Evolutionary conservation across 2,797 vertebrate genomes (phyloP), one percentile per base, ranked within the genome.

Genomic region (Ispidina lecontei): DNA sequence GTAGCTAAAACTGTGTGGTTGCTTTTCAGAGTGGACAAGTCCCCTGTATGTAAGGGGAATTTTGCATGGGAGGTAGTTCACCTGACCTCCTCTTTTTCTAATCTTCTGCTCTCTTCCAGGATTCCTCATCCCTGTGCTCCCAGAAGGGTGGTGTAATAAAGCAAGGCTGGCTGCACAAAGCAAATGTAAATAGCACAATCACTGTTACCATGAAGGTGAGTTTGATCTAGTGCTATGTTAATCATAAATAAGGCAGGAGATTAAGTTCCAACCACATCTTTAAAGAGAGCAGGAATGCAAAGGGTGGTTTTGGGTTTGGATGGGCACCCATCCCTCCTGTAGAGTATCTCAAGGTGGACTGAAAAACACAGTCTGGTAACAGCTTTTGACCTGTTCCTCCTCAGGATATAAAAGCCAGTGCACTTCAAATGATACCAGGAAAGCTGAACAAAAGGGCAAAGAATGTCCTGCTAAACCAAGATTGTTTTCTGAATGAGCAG

Each of bases 171-270:
- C 97, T 99, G 71, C 98, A 99, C 97, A 99, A 99, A 96, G 99
- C 99, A 82, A 99, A 99, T 89, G 98, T 99, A 88, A 99, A 99
- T 96, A 99, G 98, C 97, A 99, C 99, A 54, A 98, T 99, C 96
- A 99, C 99, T 7, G 99, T 99, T 72, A 99, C 99, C 96, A 99
- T 99, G 99, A 99, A 98, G 98, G 99, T 99, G 97, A 98, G 98
- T 97, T 43, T 70, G 44, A 31, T 59, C 29, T 69, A 17, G 37
- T 0, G 0, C 37, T 55, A 25, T 3, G 44, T 18, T 35, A 21
- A 14, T 75, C 1, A 3, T 16, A 35, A 58, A 6, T 0, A 0
- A 75, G 67, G 37, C 16, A 20, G 0, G 0, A 51, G 17, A 5
- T 58, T 39, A 56, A 56, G 31, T 21, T 86, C 84, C 70, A 39